These are phyloP conservation scores for Octonoba sinensis DNA, from an alignment of 2,888 invertebrate genomes.

Conservation along the genomic window DNA sequence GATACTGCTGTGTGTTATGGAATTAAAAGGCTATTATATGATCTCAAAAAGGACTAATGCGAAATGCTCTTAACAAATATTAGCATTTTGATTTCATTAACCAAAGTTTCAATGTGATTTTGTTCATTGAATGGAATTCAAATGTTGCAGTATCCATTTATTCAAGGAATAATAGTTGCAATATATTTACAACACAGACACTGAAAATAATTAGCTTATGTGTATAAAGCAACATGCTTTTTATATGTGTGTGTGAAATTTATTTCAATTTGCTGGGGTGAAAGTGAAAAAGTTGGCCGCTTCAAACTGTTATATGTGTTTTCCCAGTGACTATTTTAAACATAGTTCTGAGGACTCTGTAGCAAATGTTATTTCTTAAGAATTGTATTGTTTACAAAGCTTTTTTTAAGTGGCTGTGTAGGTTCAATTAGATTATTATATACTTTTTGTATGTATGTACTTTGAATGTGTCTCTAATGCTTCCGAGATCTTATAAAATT, in stretches of 20 bases:
- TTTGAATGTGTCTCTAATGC: conserved; percentile 1
- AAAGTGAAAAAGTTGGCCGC: conserved; percentile 34
- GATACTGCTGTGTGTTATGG: too few species aligned
- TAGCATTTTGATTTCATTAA: background rate
- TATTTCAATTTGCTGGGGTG: conserved; percentile 1
- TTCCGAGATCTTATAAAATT: too few species aligned
- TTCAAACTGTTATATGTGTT: conserved; percentile 37
- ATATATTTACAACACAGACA: too few species aligned
- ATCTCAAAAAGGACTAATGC: too few species aligned
- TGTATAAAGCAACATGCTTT: too few species aligned
- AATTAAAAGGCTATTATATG: too few species aligned
- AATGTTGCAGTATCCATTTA: too few species aligned
- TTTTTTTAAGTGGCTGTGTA: conserved; percentile 61
- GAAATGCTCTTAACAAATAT: too few species aligned
- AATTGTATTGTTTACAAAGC: conserved; percentile 52
- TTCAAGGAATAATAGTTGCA: too few species aligned
- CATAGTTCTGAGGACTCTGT: conserved; percentile 27
- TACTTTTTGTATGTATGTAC: conserved; percentile 43
- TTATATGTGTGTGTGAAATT: too few species aligned
- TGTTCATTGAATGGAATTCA: background rate
- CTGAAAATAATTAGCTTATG: too few species aligned
- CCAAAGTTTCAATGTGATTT: conserved; percentile 21
- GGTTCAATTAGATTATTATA: conserved; percentile 42
- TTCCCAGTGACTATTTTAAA: conserved; percentile 50
- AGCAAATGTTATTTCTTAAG: conserved; percentile 25